phyloP scores from a whole-genome alignment of 2,888 invertebrate genomes.

The Oxystoma pomonae region DNA sequence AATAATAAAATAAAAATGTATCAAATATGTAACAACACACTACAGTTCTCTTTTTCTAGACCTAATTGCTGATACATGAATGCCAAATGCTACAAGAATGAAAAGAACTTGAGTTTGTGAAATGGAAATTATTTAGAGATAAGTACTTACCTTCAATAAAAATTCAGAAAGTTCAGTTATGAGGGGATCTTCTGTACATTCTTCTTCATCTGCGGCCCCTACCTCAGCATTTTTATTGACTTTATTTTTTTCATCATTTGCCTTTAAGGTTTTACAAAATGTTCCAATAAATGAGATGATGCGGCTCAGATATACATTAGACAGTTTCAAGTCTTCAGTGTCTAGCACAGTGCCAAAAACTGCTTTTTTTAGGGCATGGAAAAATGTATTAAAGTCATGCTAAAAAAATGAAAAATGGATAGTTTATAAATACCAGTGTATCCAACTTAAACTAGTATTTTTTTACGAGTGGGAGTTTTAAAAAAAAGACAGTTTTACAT shows the following conservation, averaged over 20 bases:
- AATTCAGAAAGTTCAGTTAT: constrained; percentile 58
- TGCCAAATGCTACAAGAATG: neutral
- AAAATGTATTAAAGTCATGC: constrained; percentile 17
- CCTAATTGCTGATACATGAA: too few species aligned
- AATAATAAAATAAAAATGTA: too few species aligned
- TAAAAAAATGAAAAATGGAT: too few species aligned
- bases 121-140: neutral
- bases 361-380: constrained; percentile 9
- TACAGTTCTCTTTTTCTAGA: too few species aligned
- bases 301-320: neutral
- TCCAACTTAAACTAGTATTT: too few species aligned
- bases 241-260: neutral
- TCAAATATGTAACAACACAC: too few species aligned
- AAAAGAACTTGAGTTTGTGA: neutral
- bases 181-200: constrained; percentile 47
- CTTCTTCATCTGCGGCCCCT: constrained; percentile 41
- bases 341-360: constrained; percentile 12
- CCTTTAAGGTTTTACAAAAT: constrained; percentile 23
- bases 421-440: too few species aligned
- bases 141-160: constrained; percentile 54
- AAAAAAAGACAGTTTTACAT: too few species aligned
- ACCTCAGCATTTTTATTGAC: constrained; percentile 24
- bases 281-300: constrained; percentile 12
- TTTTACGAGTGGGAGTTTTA: too few species aligned
- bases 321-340: neutral